These are phyloP conservation scores for Phoebastria nigripes DNA, from an alignment of 2,797 vertebrate species.

Conservation along the genomic window DNA sequence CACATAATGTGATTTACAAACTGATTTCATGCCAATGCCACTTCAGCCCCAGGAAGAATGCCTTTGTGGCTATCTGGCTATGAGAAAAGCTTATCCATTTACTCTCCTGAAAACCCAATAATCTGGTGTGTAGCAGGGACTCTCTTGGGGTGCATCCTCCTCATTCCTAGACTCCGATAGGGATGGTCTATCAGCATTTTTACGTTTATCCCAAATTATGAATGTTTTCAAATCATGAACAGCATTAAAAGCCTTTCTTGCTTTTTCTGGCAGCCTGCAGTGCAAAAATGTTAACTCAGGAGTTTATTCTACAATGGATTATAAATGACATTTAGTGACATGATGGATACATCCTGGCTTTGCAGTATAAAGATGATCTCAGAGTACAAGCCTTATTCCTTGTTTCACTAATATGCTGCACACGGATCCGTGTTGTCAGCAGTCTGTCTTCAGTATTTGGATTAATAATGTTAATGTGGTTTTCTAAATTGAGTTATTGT, in stretches of 20 bases:
- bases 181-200: not conserved
- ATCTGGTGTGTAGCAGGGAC: not conserved
- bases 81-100: not conserved
- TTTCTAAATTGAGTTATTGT: not conserved
- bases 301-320: conserved; percentile 1
- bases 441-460: not conserved
- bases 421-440: not conserved
- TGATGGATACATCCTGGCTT: conserved; percentile 6
- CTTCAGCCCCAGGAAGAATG: not conserved
- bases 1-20: not conserved
- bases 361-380: not conserved
- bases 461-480: not conserved
- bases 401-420: not conserved
- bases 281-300: not conserved
- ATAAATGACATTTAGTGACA: not conserved
- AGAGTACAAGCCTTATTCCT: not conserved
- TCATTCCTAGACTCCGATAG: not conserved
- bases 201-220: not conserved
- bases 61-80: not conserved
- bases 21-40: not conserved
- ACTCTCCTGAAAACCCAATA: not conserved
- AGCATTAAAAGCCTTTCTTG: not conserved
- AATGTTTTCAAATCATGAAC: not conserved
- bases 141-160: not conserved
- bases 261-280: not conserved